Conservation (phyloP, 2,113 vertebrate genomes). For the Platycercus adscitus region DNA sequence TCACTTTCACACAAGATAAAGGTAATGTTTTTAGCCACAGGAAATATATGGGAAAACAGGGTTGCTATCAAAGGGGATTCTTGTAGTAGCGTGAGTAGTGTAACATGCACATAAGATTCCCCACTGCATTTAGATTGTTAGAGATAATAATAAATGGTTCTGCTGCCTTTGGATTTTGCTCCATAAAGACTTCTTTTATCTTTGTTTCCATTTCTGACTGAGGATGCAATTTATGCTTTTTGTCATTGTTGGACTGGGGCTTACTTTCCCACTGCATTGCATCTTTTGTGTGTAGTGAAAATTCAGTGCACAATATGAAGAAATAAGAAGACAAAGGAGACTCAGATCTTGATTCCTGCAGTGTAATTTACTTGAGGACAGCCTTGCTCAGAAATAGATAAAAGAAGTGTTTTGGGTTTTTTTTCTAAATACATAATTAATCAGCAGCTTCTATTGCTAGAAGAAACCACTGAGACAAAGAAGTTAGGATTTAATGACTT, state of each 20-base stretch:
- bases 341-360: not conserved
- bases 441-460: not conserved
- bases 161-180: not conserved
- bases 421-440: slow-evolving; percentile 21
- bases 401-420: not conserved
- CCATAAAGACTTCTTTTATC: not conserved
- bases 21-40: not conserved
- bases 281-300: not conserved
- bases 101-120: not conserved
- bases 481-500: not conserved
- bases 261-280: not conserved
- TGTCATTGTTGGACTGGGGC: not conserved
- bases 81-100: not conserved
- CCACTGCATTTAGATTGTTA: not conserved
- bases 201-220: not conserved
- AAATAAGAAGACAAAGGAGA: not conserved
- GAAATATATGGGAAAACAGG: not conserved
- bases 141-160: not conserved
- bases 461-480: not conserved
- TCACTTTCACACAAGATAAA: not conserved
- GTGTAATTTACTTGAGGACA: not conserved
- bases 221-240: slow-evolving; percentile 4
- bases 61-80: not conserved
- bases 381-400: not conserved
- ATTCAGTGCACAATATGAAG: not conserved